Evolutionary conservation across 2,888 invertebrate genomes (phyloP).

Genomic region (Ornithoptera alexandrae): DNA sequence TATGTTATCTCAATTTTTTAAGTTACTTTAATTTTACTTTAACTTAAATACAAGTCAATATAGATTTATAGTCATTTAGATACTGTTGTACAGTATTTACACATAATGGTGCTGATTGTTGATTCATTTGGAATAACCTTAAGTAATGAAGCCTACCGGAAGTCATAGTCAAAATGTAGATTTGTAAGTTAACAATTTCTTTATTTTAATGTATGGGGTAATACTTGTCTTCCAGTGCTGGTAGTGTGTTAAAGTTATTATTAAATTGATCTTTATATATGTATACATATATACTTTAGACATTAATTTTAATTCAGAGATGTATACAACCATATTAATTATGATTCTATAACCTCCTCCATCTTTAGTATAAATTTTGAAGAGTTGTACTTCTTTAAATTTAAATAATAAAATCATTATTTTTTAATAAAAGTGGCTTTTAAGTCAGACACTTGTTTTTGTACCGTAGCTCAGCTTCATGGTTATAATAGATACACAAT

Average conservation of each 20-base stretch:
- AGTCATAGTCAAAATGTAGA: conserved; percentile 22
- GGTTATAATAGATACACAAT: not conserved
- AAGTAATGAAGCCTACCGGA: conserved; percentile 23
- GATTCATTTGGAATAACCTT: conserved; percentile 22
- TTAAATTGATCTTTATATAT: not conserved
- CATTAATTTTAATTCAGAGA: not conserved
- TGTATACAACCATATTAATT: not conserved
- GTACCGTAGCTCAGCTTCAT: not conserved
- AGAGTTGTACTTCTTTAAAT: not conserved
- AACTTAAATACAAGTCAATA: conserved; percentile 12
- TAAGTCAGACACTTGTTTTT: not conserved
- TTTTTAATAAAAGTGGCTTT: not conserved
- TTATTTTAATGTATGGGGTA: conserved; percentile 11
- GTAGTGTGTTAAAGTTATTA: conserved; percentile 4
- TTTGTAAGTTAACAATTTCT: conserved; percentile 7
- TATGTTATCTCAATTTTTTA: conserved; percentile 29
- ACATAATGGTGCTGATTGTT: conserved; percentile 33
- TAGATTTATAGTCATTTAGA: conserved; percentile 26
- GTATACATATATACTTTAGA: not conserved
- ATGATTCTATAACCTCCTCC: not conserved
- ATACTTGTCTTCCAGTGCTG: conserved; percentile 25
- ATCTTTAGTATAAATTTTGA: not conserved
- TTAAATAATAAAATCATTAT: not conserved
- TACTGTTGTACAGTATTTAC: conserved; percentile 32
- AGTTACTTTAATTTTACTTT: conserved; percentile 27